These are phyloP conservation scores for Diplazon laetatorius DNA, from an alignment of 2,888 invertebrate genomes.

Conservation along the genomic window DNA sequence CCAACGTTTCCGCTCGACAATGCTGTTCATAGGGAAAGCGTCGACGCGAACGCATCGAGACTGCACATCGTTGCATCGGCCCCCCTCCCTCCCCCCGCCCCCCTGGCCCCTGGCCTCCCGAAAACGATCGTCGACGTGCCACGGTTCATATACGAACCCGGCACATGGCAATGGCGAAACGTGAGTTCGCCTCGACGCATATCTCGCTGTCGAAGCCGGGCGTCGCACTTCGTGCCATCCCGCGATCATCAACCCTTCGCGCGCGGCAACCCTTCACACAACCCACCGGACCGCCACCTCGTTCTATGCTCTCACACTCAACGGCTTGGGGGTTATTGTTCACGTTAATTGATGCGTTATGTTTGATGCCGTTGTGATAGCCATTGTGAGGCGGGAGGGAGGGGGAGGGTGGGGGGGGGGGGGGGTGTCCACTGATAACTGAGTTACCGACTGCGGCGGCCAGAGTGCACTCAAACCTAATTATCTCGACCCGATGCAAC, in stretches of 20 bases:
- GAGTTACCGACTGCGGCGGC: constrained; percentile 82
- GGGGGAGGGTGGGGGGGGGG: too few relatives aligned
- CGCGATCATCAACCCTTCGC: constrained; percentile 54
- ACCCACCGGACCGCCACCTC: constrained; percentile 36
- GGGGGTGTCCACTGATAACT: constrained; percentile 83
- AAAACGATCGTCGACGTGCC: constrained; percentile 60
- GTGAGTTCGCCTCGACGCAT: constrained; percentile 59
- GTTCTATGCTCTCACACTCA: constrained; percentile 65
- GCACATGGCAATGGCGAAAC: constrained; percentile 44
- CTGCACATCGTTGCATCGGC: constrained; percentile 63
- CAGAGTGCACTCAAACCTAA: constrained; percentile 83
- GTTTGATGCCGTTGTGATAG: constrained; percentile 83
- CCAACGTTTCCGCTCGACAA: constrained; percentile 63
- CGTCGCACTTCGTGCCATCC: constrained; percentile 58
- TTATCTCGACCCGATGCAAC: constrained; percentile 82
- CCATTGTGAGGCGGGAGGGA: too few relatives aligned
- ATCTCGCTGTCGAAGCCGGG: constrained; percentile 58
- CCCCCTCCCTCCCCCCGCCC: too few relatives aligned
- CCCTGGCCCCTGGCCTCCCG: too few relatives aligned
- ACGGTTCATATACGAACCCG: too few relatives aligned
- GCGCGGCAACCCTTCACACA: constrained; percentile 59
- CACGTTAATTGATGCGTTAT: constrained; percentile 83
- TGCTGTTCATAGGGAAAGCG: constrained; percentile 59
- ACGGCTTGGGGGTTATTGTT: constrained; percentile 82
- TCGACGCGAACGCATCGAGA: constrained; percentile 61